Evolutionary conservation across 2,113 vertebrate species (phyloP).

Genomic region (Mormoops blainvillei): DNA sequence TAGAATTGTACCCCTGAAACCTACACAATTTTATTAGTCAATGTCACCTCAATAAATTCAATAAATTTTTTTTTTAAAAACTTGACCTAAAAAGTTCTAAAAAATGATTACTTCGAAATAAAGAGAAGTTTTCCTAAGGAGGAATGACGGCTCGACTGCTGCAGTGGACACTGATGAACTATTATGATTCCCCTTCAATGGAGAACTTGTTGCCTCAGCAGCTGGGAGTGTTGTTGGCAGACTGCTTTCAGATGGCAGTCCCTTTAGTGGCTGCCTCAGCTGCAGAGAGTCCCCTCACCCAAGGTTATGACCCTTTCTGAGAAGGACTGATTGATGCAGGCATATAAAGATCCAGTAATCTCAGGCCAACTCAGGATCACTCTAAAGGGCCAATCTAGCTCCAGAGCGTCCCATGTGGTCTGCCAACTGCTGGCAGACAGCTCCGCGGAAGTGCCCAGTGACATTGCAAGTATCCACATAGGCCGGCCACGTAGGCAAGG

Average conservation of each 20-base stretch:
- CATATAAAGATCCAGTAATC: neutral
- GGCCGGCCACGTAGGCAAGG: neutral
- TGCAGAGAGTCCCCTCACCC: neutral
- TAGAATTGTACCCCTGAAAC: neutral
- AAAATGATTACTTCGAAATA: constrained; percentile 24
- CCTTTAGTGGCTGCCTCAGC: neutral
- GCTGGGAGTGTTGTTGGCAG: neutral
- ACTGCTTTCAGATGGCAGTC: neutral
- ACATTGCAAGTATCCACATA: neutral
- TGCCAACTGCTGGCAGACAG: neutral
- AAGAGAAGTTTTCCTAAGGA: neutral
- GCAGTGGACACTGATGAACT: neutral
- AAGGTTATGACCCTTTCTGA: neutral
- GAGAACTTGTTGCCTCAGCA: neutral
- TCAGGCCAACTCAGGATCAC: neutral
- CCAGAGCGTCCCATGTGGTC: neutral
- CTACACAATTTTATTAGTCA: neutral
- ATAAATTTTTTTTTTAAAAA: no score
- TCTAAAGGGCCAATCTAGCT: neutral
- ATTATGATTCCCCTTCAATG: neutral
- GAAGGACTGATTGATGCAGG: neutral
- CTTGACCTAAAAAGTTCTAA: neutral
- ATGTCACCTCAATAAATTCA: neutral
- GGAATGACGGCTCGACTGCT: neutral
- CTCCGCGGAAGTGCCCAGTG: neutral